Conservation (phyloP, 2,888 invertebrate genomes). For the Folsomia candida region DNA sequence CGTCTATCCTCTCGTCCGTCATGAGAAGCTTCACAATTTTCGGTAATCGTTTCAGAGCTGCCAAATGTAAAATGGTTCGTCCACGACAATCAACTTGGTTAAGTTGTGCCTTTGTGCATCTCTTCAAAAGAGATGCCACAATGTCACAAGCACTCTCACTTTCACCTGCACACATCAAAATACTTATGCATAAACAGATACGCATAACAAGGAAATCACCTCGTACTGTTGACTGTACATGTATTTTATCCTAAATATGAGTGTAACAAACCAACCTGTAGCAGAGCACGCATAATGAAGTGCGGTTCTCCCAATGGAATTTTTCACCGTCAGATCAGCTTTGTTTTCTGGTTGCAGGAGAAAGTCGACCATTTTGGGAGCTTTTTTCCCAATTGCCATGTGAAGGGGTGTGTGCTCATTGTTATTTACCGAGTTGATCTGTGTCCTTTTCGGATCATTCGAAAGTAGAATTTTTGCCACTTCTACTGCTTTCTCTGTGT, state of each 20-base stretch:
- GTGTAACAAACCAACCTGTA: not conserved
- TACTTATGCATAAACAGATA: too few relatives aligned
- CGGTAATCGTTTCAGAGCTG: slow-evolving; percentile 24
- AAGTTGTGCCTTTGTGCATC: slow-evolving; percentile 21
- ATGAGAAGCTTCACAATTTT: slow-evolving; percentile 11
- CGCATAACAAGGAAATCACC: too few relatives aligned
- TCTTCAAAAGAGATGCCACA: slow-evolving; percentile 20
- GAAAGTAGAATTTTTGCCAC: slow-evolving; percentile 18
- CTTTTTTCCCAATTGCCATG: slow-evolving; percentile 22
- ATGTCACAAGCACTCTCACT: slow-evolving; percentile 24
- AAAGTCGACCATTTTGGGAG: slow-evolving; percentile 24
- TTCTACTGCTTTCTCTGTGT: slow-evolving; percentile 20
- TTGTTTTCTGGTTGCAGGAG: slow-evolving; percentile 16
- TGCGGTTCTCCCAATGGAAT: slow-evolving; percentile 16
- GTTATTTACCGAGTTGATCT: slow-evolving; percentile 19
- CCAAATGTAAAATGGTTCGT: slow-evolving; percentile 17
- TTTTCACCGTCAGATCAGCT: slow-evolving; percentile 16
- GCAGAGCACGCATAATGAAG: slow-evolving; percentile 26
- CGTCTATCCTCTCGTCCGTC: slow-evolving; percentile 20
- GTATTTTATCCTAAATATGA: too few relatives aligned
- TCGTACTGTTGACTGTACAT: too few relatives aligned
- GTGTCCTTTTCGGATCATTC: slow-evolving; percentile 14
- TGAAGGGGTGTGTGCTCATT: slow-evolving; percentile 20
- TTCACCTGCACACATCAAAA: slow-evolving; percentile 24
- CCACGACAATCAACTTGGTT: slow-evolving; percentile 25